Conservation (phyloP, 2,113 vertebrate species). For the Hippocampus mohnikei region DNA sequence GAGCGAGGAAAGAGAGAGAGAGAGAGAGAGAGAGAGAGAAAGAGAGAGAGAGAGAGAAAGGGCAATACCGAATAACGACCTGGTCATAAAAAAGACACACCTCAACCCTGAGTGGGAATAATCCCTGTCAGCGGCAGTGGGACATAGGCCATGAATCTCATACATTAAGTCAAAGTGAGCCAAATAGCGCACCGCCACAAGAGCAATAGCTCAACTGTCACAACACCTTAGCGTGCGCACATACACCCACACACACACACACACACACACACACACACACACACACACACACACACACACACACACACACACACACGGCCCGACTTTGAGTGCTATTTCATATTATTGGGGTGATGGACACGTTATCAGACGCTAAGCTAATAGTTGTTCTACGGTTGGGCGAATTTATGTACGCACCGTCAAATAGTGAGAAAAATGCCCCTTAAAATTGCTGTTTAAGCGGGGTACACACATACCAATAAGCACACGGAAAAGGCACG, state of each 20-base stretch:
- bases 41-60: constrained; percentile 9
- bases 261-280: no score
- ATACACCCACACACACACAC: no score
- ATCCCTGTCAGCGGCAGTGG: constrained; percentile 68
- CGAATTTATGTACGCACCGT: no score
- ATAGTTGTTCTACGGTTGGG: no score
- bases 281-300: no score
- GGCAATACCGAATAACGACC: constrained; percentile 52
- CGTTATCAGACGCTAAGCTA: neutral
- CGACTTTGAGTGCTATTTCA: neutral
- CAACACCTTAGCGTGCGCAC: neutral
- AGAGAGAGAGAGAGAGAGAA: constrained; percentile 15
- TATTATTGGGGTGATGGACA: neutral
- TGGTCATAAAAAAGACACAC: constrained; percentile 72
- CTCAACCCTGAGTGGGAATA: constrained; percentile 76
- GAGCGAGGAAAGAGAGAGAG: constrained; percentile 1
- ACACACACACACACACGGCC: neutral
- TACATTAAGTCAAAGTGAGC: constrained; percentile 51
- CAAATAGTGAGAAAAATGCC: no score
- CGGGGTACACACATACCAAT: no score
- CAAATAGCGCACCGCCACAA: no score
- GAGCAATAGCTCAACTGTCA: neutral
- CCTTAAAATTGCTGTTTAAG: no score
- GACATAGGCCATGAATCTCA: constrained; percentile 67
- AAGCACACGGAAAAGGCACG: no score